phyloP scores from a whole-genome alignment of 2,888 invertebrate species.

The Drosophila prolongata region DNA sequence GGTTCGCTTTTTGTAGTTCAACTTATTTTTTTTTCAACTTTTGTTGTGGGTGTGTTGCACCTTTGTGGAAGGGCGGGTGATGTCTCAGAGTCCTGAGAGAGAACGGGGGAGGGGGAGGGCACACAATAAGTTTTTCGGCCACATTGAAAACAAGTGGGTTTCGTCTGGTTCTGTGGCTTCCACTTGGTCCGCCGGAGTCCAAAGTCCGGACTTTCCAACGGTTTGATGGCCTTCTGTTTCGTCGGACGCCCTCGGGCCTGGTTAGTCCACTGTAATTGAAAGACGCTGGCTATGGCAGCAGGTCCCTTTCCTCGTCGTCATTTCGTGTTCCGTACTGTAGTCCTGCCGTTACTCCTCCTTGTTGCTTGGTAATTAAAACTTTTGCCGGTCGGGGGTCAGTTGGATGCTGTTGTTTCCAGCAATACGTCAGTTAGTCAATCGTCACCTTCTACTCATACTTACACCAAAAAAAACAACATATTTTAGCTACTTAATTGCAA shows the following conservation, averaged over 20 bases:
- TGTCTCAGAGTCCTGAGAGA: constrained; percentile 18
- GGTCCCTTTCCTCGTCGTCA: background rate
- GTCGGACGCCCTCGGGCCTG: constrained; percentile 64
- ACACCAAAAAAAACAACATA: background rate
- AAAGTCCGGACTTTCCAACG: constrained; percentile 27
- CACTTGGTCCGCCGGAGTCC: background rate
- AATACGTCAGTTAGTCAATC: constrained; percentile 73
- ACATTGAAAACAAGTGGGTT: constrained; percentile 53
- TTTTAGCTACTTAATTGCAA: background rate
- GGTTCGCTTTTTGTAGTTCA: constrained; percentile 9
- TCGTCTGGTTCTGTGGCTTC: constrained; percentile 29
- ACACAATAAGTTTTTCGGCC: constrained; percentile 68
- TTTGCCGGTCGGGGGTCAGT: constrained; percentile 64
- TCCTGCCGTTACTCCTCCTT: constrained; percentile 33
- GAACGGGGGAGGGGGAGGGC: constrained; percentile 1
- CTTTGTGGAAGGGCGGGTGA: constrained; percentile 20
- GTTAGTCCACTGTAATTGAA: constrained; percentile 70
- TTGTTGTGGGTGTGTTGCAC: constrained; percentile 35
- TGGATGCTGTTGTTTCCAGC: constrained; percentile 60
- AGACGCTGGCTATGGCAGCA: constrained; percentile 54
- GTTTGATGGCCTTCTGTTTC: constrained; percentile 42
- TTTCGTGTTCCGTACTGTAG: background rate
- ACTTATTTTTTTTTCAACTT: constrained; percentile 8
- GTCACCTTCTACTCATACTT: constrained; percentile 53
- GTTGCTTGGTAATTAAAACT: constrained; percentile 77